Base-by-base conservation (phyloP, 2,888 invertebrate species). In the Arctia plantaginis region DNA sequence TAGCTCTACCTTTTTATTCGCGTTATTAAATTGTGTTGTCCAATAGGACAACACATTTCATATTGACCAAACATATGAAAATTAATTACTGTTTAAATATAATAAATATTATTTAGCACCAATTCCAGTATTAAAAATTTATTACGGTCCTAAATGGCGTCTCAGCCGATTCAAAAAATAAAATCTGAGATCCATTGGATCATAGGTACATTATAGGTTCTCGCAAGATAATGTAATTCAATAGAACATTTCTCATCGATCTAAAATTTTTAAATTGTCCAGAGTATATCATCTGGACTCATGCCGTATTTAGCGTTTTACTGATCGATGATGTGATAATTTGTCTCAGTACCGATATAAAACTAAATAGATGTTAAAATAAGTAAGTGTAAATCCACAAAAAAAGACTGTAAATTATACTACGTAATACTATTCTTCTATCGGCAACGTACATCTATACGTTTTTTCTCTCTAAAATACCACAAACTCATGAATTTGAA, bases 401-500 rank as follows among this genome's bases (percentile, higher is more conserved):
- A 0, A 47, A 1, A 51, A 8, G 12, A 12, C 51, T 8, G 23
- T 55, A 55, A n/a, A 7, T 18, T 44, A 51, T n/a, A n/a, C n/a
- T n/a, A n/a, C n/a, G n/a, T n/a, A n/a, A n/a, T n/a, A n/a, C n/a
- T n/a, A n/a, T n/a, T n/a, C n/a, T n/a, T n/a, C n/a, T n/a, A 51
- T 8, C 51, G 20, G 7, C 18, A 18, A 51, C 7, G 6, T 51
- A 4, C 8, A 20, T 23, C 20, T 47, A 6, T 47, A 23, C 18
- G 15, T 51, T 51, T 55, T n/a, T 59, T 59, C 73, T 69, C 75
- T 79, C 65, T 71, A 69, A 59, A 74, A 73, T 73, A 23, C 0
- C 35, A 23, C 23, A 23, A 35, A 8, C 65, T 39, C 13, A 23
- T 23, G 23, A 39, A 66, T 1, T 39, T n/a, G n/a, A 23, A 66